Evolutionary conservation across 2,888 invertebrate genomes (phyloP), one percentile per base, ranked within the genome.

Genomic region (Ceraclea dissimilis): DNA sequence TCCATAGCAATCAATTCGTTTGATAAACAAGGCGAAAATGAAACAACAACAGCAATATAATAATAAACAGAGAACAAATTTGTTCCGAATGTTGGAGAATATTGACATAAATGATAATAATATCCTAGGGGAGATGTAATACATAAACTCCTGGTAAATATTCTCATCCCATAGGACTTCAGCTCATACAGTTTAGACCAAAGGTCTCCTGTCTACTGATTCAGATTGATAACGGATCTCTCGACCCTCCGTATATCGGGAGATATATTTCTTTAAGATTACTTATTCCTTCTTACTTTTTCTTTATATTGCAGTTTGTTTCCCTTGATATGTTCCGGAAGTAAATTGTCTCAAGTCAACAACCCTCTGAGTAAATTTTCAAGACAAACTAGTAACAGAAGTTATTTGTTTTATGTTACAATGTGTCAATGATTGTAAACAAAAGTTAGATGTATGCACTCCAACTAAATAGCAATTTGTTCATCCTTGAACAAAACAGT

Each of bases 181-280:
- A 43, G 50, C 33, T 47, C 34, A 8, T 39, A 13, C n/a, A 39
- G 13, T 39, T 13, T 18, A 52, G 54, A 20, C 52, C 49, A 20
- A 20, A 51, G 57, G 49, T 50, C 53, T 44, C 51, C 58, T 49
- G 52, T 52, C 58, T 46, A 17, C 61, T 61, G 59, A 61, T 61
- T 59, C 59, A 59, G 59, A 61, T 60, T 59, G 61, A 61, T 61
- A 61, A 60, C 59, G 61, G 59, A 61, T 50, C 55, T 46, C 52
- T 50, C 33, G 13, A 31, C 53, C 54, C 44, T 39, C 43, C 21
- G 16, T 19, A 16, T 48, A 22, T 52, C 59, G 39, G 43, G 47
- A 54, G 56, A 57, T 59, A 56, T 59, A 56, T 59, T 57, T 57
- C 55, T 60, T 50, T 47, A 52, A 60, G 57, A 60, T 60, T 52